Percentiles rank a stretch among this genome's conserved stretches.
Conservation (phyloP, 2,113 vertebrate genomes). For the Lichenostomus cassidix region DNA sequence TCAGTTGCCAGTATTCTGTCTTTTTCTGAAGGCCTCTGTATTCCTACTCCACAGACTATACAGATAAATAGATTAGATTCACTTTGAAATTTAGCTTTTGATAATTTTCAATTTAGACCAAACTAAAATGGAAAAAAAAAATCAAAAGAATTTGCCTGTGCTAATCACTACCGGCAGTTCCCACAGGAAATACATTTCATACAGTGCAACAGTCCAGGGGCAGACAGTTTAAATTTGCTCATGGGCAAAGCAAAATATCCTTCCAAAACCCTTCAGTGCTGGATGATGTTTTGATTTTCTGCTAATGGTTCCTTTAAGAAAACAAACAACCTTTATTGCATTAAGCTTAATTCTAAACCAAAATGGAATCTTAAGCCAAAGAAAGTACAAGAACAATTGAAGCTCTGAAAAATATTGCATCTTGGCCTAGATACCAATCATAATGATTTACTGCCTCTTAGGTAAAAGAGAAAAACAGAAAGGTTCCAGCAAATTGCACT, state of each 20-base stretch:
- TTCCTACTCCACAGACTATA: background rate
- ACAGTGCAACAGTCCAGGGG: background rate
- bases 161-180: background rate
- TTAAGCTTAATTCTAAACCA: slow-evolving; percentile 45
- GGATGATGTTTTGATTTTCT: background rate
- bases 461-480: slow-evolving; percentile 33
- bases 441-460: slow-evolving; percentile 47
- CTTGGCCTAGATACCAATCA: slow-evolving; percentile 50
- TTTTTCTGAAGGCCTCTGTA: background rate
- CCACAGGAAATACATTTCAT: background rate
- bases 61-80: background rate
- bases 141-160: background rate
- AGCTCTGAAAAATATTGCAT: slow-evolving; percentile 52
- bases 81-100: background rate
- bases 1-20: rapidly evolving
- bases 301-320: background rate
- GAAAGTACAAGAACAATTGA: slow-evolving; percentile 62
- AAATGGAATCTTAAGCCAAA: slow-evolving; percentile 46
- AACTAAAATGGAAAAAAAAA: background rate
- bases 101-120: background rate
- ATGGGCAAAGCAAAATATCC: background rate
- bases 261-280: background rate
- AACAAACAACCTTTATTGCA: slow-evolving; percentile 1
- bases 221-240: background rate
- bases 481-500: slow-evolving; percentile 57